Conservation (phyloP, 2,888 invertebrate genomes). For the Athetis lepigone region DNA sequence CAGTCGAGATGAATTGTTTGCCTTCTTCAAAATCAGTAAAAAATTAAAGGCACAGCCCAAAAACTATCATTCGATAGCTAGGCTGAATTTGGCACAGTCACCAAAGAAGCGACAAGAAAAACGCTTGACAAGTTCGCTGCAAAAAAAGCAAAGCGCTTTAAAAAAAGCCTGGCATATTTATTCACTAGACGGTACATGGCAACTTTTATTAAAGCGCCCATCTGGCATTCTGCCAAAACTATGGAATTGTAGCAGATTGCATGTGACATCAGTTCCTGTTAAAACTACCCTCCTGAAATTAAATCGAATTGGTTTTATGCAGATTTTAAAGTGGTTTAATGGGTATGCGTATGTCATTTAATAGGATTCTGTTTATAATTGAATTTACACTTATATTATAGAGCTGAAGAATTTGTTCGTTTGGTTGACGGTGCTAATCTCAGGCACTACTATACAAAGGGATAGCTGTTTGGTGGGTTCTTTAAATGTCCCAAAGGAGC, state of each 20-base stretch:
- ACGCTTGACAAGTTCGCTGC: slow-evolving; percentile 10
- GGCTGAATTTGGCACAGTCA: slow-evolving; percentile 24
- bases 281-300: slow-evolving; percentile 45
- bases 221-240: slow-evolving; percentile 54
- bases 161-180: slow-evolving; percentile 50
- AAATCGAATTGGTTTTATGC: slow-evolving; percentile 42
- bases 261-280: slow-evolving; percentile 49
- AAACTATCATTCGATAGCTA: not conserved
- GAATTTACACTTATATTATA: too few relatives aligned
- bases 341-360: slow-evolving; percentile 20
- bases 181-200: slow-evolving; percentile 42
- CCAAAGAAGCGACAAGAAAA: slow-evolving; percentile 15
- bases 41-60: not conserved
- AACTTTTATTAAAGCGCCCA: slow-evolving; percentile 58
- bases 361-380: too few relatives aligned
- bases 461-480: too few relatives aligned
- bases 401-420: too few relatives aligned
- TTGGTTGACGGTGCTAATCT: too few relatives aligned
- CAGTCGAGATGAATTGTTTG: too few relatives aligned
- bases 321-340: slow-evolving; percentile 34
- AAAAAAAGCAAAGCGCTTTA: slow-evolving; percentile 29
- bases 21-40: too few relatives aligned
- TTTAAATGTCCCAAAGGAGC: too few relatives aligned
- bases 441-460: too few relatives aligned
- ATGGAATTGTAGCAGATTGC: slow-evolving; percentile 56